Conservation (phyloP, 2,113 vertebrate species). For the Electrona antarctica region DNA sequence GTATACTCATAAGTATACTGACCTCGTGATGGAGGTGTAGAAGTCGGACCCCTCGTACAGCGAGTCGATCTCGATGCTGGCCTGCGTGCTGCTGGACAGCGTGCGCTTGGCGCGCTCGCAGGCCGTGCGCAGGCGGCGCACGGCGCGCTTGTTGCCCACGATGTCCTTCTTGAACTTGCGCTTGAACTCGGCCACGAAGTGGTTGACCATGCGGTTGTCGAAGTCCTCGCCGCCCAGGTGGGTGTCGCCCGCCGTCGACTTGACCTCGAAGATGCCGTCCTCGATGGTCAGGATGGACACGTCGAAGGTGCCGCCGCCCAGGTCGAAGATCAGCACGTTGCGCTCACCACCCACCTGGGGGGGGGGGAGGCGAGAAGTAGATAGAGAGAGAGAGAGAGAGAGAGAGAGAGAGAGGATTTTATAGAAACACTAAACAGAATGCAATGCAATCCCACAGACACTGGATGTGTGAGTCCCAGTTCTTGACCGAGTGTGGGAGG, state of each 20-base stretch:
- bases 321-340: constrained; percentile 91
- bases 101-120: constrained; percentile 92
- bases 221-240: constrained; percentile 92
- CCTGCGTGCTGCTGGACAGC: constrained; percentile 91
- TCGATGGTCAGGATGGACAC: constrained; percentile 92
- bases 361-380: background rate
- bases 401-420: constrained; percentile 1
- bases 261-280: constrained; percentile 94
- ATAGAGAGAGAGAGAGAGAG: background rate
- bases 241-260: constrained; percentile 90
- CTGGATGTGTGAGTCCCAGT: no score
- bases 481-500: no score
- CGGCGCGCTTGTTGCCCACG: constrained; percentile 87
- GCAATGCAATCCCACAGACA: background rate
- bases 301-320: constrained; percentile 92
- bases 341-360: constrained; percentile 84
- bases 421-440: background rate
- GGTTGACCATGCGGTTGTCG: constrained; percentile 90
- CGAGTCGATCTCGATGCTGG: constrained; percentile 91
- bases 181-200: constrained; percentile 90
- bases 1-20: no score
- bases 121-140: constrained; percentile 87
- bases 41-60: constrained; percentile 89
- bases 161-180: constrained; percentile 92
- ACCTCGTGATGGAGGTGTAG: constrained; percentile 87